Evolutionary conservation across 2,113 vertebrate genomes (phyloP).

Genomic region (Sciurus niger): DNA sequence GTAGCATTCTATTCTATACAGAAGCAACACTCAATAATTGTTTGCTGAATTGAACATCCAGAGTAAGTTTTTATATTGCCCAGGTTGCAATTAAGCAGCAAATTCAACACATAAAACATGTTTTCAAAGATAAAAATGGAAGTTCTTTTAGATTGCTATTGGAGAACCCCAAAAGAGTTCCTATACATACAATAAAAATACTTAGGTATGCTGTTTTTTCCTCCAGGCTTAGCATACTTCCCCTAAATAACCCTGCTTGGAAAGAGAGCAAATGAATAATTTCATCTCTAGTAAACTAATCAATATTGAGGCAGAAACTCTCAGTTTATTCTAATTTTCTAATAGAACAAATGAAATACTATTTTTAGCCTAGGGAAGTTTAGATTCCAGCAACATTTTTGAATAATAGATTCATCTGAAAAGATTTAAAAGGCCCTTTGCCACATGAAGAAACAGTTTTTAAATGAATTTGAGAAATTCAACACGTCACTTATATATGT

Average conservation of each 20-base stretch:
- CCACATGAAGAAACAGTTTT: slow-evolving; percentile 37
- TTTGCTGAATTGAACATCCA: not conserved
- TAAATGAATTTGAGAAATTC: slow-evolving; percentile 41
- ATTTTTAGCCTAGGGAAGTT: not conserved
- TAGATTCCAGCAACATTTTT: slow-evolving; percentile 35
- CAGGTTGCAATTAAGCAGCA: not conserved
- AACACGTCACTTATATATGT: not conserved
- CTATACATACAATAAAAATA: slow-evolving; percentile 61
- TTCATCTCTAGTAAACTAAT: slow-evolving; percentile 20
- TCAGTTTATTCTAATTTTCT: slow-evolving; percentile 47
- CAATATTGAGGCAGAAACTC: not conserved
- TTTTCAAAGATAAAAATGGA: slow-evolving; percentile 45
- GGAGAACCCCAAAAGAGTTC: not conserved
- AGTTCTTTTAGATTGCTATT: not conserved
- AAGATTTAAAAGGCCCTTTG: not conserved
- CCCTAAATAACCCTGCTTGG: slow-evolving; percentile 4
- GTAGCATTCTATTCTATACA: not conserved
- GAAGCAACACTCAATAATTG: not conserved
- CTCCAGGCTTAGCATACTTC: slow-evolving; percentile 34
- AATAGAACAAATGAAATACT: slow-evolving; percentile 43
- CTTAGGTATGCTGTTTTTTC: not conserved
- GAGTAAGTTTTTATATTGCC: slow-evolving; percentile 1
- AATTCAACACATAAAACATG: not conserved
- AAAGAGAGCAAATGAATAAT: slow-evolving; percentile 19
- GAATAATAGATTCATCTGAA: slow-evolving; percentile 61